Evolutionary conservation across 2,888 invertebrate species (phyloP), one percentile per base, ranked within the genome.

Genomic region (Erynnis tages): DNA sequence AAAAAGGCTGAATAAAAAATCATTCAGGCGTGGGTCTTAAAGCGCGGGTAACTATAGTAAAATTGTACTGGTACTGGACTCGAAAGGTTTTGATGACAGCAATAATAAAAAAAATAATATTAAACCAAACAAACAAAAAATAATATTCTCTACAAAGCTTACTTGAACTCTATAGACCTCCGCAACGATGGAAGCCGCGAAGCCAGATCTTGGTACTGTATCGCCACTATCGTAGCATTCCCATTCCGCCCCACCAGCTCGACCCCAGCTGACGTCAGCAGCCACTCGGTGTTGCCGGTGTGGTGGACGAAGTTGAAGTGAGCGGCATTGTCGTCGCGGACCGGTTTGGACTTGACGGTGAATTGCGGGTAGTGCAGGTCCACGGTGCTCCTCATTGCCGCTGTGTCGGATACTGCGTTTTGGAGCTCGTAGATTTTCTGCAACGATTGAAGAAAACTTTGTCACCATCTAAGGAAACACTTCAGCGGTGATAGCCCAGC

Each of bases 161-260:
- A 93, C 93, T 91, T 91, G 58, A 91, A 87, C 68, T 93, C 91
- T 56, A 92, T 90, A 47, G 82, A 82, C 57, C 91, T 88, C 44
- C 92, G 91, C 49, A 93, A 76, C 0, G 90, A 90, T 0, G 94
- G 93, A 55, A 94, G 78, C 62, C 92, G 92, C 2, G 90, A 81
- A 4, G 92, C 91, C 53, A 94, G 75, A 63, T 93, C 92, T 62
- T 91, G 91, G 70, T 93, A 94, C 58, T 92, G 86, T 4, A 93
- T 88, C 13, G 91, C 90, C 6, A 91, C 87, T 0, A 87, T 74
- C 0, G 85, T 75, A 2, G 74, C 73, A 25, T 83, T 84, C 1
- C 73, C 76, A n/a, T 63, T 70, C 30, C 71, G 70, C 0, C 72
- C 73, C 1, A 70, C 54, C n/a, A 88, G 58, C 46, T 89, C 87